Evolutionary conservation across 2,888 invertebrate genomes (phyloP).

Genomic region (Noctua comes): DNA sequence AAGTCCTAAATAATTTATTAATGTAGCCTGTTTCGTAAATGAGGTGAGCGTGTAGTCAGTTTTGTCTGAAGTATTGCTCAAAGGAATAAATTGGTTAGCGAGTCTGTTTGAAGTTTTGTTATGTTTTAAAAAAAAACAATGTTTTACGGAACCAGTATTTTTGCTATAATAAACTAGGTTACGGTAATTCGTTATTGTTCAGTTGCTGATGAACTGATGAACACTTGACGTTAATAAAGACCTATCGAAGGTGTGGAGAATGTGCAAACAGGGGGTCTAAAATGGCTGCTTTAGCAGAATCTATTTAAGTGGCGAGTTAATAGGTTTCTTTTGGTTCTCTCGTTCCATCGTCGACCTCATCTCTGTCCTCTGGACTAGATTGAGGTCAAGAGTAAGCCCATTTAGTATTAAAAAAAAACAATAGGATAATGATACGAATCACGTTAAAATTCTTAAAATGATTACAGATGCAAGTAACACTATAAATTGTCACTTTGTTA

Average conservation of each 20-base stretch:
- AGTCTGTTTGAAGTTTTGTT: neutral
- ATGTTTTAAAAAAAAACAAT: neutral
- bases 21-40: neutral
- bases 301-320: too few relatives aligned
- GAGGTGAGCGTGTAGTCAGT: constrained; percentile 17
- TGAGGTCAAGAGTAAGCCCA: too few relatives aligned
- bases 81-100: constrained; percentile 10
- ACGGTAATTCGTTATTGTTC: neutral
- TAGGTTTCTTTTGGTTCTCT: too few relatives aligned
- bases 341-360: too few relatives aligned
- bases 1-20: neutral
- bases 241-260: neutral
- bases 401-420: too few relatives aligned
- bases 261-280: neutral
- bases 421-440: too few relatives aligned
- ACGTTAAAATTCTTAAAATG: too few relatives aligned
- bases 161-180: neutral
- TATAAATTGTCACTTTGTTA: too few relatives aligned
- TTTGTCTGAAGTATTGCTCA: neutral
- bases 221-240: neutral
- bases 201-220: neutral
- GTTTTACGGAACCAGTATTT: neutral
- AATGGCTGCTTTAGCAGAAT: too few relatives aligned
- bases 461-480: too few relatives aligned
- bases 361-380: too few relatives aligned